Evolutionary conservation across 2,113 vertebrate species (phyloP), one percentile per base, ranked within the genome.

Genomic region (Cephalopterus ornatus): DNA sequence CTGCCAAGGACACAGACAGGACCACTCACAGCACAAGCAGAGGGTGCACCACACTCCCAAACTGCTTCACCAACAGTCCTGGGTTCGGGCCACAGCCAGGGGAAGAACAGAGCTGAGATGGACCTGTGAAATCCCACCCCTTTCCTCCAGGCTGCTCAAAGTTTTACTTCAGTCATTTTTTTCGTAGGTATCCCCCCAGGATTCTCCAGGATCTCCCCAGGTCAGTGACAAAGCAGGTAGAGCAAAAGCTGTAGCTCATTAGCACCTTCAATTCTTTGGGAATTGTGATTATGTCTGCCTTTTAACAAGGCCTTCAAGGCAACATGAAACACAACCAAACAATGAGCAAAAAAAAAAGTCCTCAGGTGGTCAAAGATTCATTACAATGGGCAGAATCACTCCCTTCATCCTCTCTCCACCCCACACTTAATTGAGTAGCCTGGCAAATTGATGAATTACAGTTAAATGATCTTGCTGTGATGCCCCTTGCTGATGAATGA

Each of bases 391-490:
- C 18, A 82, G 62, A 89, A 72, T 44, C 14, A 20, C 39, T 72
- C 53, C 58, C 92, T 65, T 83, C 81, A 41, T 83, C 76, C 41
- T 84, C 79, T 71, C 56, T 84, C 76, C 93, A 63, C 65, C 56
- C 61, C 85, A 76, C n/a, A 28, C 42, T 95, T 92, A 92, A 95
- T 67, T 90, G 78, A 78, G 50, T 4, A 77, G 68, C 83, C 83
- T 68, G 52, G 44, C 44, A 91, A 94, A 92, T 52, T 91, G 96
- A 95, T 91, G 79, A 92, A 96, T 95, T 93, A 92, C 72, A 81
- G 61, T 49, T 55, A 83, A 94, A 94, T 74, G 93, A 93, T 95
- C 88, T 95, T 22, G 3, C 83, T 91, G 83, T 65, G 92, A 94
- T 78, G 66, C 52, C 44, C 65, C 81, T 81, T 79, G 88, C 88